Evolutionary conservation across 92 coral and sea anemone species (phyloP).

Genomic region (Heliopora coerulea): DNA sequence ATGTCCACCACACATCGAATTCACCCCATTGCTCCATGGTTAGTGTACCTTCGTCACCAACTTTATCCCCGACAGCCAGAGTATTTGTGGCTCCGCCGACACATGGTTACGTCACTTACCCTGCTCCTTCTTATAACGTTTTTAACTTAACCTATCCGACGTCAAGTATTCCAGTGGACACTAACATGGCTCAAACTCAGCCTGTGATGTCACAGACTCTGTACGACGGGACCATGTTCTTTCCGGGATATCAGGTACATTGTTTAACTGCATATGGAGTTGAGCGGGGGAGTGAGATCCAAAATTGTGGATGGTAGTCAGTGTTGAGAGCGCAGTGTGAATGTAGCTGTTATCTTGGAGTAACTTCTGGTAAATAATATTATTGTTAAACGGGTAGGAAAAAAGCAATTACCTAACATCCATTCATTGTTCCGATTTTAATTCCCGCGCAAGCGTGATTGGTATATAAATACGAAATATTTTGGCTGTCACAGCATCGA

Average conservation of each 20-base stretch:
- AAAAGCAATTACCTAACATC: too few species aligned
- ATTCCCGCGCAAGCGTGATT: too few species aligned
- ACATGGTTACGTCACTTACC: slow-evolving; percentile 24
- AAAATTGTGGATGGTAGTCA: too few species aligned
- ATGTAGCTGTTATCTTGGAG: too few species aligned
- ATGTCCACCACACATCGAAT: slow-evolving; percentile 20
- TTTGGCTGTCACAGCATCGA: too few species aligned
- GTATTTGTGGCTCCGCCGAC: slow-evolving; percentile 35
- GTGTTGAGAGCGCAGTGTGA: too few species aligned
- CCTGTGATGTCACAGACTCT: slow-evolving; percentile 17
- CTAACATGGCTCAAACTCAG: slow-evolving; percentile 17
- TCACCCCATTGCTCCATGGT: slow-evolving; percentile 14
- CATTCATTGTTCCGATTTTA: too few species aligned
- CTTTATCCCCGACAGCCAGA: slow-evolving; percentile 22
- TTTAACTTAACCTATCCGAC: slow-evolving; percentile 34
- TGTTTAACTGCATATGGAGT: too few species aligned
- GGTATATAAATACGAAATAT: too few species aligned
- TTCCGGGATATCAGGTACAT: slow-evolving; percentile 17
- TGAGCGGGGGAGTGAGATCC: too few species aligned
- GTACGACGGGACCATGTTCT: slow-evolving; percentile 17
- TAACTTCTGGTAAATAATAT: too few species aligned
- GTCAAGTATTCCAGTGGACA: slow-evolving; percentile 13
- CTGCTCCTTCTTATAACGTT: slow-evolving; percentile 32
- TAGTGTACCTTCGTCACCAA: slow-evolving; percentile 38
- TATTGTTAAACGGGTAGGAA: too few species aligned